Conservation (phyloP, 2,888 invertebrate genomes). For the Andrena minutula region DNA sequence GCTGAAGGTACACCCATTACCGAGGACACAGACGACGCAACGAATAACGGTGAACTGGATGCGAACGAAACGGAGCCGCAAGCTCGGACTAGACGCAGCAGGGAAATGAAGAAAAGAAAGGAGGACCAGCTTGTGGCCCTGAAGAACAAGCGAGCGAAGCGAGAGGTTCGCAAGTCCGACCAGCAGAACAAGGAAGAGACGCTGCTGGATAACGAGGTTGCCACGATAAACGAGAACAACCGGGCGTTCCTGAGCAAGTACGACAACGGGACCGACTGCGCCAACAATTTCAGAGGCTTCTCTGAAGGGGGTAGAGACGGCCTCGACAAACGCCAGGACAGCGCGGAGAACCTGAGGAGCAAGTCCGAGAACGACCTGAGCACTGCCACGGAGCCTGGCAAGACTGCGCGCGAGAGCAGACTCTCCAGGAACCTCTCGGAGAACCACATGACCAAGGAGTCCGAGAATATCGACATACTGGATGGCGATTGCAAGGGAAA, state of each 20-base stretch:
- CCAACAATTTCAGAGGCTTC: slow-evolving; percentile 76
- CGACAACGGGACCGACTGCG: slow-evolving; percentile 63
- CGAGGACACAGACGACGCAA: slow-evolving; percentile 83
- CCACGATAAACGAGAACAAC: slow-evolving; percentile 82
- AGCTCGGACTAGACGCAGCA: slow-evolving; percentile 77
- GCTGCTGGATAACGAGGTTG: slow-evolving; percentile 82
- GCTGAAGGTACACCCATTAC: slow-evolving; percentile 57
- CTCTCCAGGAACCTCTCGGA: slow-evolving; percentile 65
- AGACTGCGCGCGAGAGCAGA: slow-evolving; percentile 58
- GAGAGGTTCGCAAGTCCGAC: slow-evolving; percentile 72
- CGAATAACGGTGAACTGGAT: slow-evolving; percentile 79
- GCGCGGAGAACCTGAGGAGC: slow-evolving; percentile 74
- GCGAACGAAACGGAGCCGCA: slow-evolving; percentile 73
- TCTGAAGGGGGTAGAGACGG: slow-evolving; percentile 75
- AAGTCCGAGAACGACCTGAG: slow-evolving; percentile 82
- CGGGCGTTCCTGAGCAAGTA: slow-evolving; percentile 73
- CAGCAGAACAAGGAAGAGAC: slow-evolving; percentile 83
- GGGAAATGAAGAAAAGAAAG: slow-evolving; percentile 79
- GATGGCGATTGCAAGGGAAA: slow-evolving; percentile 69
- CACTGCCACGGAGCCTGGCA: slow-evolving; percentile 34
- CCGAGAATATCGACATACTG: slow-evolving; percentile 62
- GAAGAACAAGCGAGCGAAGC: slow-evolving; percentile 73
- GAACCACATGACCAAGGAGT: slow-evolving; percentile 65
- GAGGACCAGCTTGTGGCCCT: slow-evolving; percentile 68
- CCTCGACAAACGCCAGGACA: slow-evolving; percentile 58